Evolutionary conservation across 1,140 invertebrate species (phyloP).

Genomic region (Drosophila sucinea): DNA sequence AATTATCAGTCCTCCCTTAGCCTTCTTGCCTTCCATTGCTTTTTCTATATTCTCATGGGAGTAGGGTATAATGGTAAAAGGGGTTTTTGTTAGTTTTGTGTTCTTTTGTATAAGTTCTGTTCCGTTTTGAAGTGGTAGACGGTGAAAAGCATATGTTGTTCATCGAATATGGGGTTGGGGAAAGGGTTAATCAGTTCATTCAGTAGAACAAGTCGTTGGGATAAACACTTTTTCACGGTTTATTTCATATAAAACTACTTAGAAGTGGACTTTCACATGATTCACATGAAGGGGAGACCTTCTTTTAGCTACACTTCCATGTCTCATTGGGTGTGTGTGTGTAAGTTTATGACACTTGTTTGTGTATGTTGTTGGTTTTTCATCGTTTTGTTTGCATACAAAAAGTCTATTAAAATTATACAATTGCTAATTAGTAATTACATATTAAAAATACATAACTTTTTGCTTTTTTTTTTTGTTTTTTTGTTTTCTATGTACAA

Average conservation of each 20-base stretch:
- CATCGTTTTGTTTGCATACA: conserved; percentile 45
- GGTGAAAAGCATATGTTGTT: no score
- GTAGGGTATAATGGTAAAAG: not conserved
- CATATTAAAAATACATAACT: conserved; percentile 40
- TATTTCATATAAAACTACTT: not conserved
- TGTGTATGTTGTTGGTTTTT: conserved; percentile 41
- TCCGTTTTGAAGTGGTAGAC: no score
- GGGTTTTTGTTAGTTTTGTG: no score
- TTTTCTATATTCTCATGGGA: not conserved
- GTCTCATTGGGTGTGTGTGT: not conserved
- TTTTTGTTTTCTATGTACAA: conserved; percentile 37
- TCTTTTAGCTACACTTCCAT: not conserved
- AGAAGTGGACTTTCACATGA: not conserved
- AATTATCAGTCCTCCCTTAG: not conserved
- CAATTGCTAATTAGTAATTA: conserved; percentile 44
- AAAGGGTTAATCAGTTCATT: no score
- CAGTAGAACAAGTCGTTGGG: no score
- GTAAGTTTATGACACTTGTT: conserved; percentile 8
- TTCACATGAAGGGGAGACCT: not conserved
- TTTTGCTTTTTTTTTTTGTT: not conserved
- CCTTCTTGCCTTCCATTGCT: no score
- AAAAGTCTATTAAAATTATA: conserved; percentile 54
- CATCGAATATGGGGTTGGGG: no score
- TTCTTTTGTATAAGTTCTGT: no score
- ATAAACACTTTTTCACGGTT: no score